phyloP scores from a whole-genome alignment of 2,113 vertebrate genomes.

The Pollimyrus isidori region DNA sequence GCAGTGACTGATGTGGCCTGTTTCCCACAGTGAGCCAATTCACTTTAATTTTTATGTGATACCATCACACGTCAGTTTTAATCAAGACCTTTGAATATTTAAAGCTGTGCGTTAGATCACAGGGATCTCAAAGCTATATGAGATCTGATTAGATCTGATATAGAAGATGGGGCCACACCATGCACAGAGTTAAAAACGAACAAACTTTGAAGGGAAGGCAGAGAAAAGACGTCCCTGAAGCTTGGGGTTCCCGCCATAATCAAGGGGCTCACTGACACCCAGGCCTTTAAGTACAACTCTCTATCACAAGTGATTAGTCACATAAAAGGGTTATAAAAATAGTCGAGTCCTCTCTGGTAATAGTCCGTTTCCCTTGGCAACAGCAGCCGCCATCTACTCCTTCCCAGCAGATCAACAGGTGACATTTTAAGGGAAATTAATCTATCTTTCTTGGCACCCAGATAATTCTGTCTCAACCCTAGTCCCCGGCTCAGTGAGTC shows the following conservation, averaged over 20 bases:
- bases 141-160: neutral
- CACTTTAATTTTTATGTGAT: too few relatives aligned
- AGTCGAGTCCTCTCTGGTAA: neutral
- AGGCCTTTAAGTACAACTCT: neutral
- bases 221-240: neutral
- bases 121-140: neutral
- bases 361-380: neutral
- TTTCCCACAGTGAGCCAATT: too few relatives aligned
- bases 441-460: neutral
- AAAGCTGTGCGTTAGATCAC: neutral
- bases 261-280: neutral
- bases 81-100: neutral
- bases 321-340: neutral
- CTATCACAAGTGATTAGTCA: neutral
- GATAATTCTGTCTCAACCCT: neutral
- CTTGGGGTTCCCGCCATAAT: neutral
- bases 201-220: neutral
- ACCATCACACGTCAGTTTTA: neutral
- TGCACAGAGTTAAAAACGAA: neutral
- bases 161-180: neutral
- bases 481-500: neutral
- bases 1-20: too few relatives aligned
- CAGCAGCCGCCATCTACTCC: neutral
- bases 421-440: neutral
- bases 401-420: neutral